These are phyloP conservation scores for Cololabis saira DNA, from an alignment of 2,113 vertebrate genomes.

Conservation along the genomic window DNA sequence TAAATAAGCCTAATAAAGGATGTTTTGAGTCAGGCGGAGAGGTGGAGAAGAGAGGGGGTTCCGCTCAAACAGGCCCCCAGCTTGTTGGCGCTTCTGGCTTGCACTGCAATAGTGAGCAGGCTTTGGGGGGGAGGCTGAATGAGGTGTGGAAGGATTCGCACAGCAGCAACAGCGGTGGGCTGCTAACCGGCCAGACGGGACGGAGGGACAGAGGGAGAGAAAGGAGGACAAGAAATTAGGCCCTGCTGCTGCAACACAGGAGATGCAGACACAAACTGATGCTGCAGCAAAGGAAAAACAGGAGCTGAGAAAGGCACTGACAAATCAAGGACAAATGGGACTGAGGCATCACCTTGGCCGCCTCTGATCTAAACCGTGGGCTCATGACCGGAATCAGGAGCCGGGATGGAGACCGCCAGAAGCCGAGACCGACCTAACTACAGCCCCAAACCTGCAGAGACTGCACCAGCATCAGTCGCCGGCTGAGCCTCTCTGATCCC, in stretches of 20 bases:
- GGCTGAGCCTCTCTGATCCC: slow-evolving; percentile 52
- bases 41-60: slow-evolving; percentile 63
- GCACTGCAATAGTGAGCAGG: slow-evolving; percentile 62
- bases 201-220: slow-evolving; percentile 44
- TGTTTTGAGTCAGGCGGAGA: slow-evolving; percentile 74
- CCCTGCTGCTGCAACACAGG: slow-evolving; percentile 65
- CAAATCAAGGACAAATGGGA: slow-evolving; percentile 8
- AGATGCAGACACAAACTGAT: slow-evolving; percentile 44
- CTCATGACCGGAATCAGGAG: background rate
- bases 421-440: background rate
- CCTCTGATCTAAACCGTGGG: slow-evolving; percentile 5
- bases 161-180: slow-evolving; percentile 32
- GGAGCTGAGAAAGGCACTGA: slow-evolving; percentile 2
- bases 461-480: slow-evolving; percentile 48
- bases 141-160: slow-evolving; percentile 35
- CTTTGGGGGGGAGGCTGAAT: slow-evolving; percentile 28
- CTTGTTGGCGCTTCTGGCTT: slow-evolving; percentile 64
- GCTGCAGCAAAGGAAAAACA: slow-evolving; percentile 47
- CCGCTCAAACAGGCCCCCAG: slow-evolving; percentile 64
- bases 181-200: slow-evolving; percentile 19
- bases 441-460: slow-evolving; percentile 31
- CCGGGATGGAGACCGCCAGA: slow-evolving; percentile 41
- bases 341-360: slow-evolving; percentile 7
- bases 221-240: slow-evolving; percentile 44
- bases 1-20: slow-evolving; percentile 81